Base-by-base conservation (phyloP, 2,113 vertebrate genomes). In the Loxodonta africana region DNA sequence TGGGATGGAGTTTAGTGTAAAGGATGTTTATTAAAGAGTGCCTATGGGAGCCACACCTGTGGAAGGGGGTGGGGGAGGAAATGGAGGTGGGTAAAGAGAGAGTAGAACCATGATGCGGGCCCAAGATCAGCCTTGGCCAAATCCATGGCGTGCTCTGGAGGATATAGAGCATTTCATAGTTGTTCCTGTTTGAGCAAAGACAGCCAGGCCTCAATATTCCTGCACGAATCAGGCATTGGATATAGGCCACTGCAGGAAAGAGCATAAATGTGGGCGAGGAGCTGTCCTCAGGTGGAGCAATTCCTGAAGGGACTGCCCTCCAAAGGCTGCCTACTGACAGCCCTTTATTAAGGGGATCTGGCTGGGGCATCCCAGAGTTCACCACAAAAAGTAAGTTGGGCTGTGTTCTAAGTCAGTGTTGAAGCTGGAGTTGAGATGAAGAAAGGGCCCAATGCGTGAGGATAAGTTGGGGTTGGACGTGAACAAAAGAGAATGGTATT, bases 341-440 rank as follows among this genome's bases (percentile, higher is more conserved):
- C 62, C 10, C 23, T 88, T 90, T 57, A 18, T 67, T 80, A 93
- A 90, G 37, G 15, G 20, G 11, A 51, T 67, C 83, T 63, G 21
- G 33, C 21, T 51, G 69, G 46, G 23, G 46, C 2, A 48, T 67
- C 17, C 76, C 11, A 65, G 83, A 83, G 48, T 60, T 97, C 60
- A 84, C 8, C 51, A 46, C 1, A 82, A 30, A 67, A 96, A 94
- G 30, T 84, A 53, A 83, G 18, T n/a, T 78, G 17, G 30, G 1
- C 69, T 96, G 77, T 74, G 44, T 92, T 96, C 25, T 71, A 83
- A 93, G 20, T 97, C 83, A 69, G 20, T 88, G 26, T 90, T 90
- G 60, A 46, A 73, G 20, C 26, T 90, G 6, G 9, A 92, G 63
- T 77, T 93, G 41, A 26, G 25, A 30, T 78, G 76, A 78, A 78